Percentiles rank a stretch among this genome's conserved stretches.
Conservation (phyloP, 2,113 vertebrate species). For the Oncorhynchus masou region DNA sequence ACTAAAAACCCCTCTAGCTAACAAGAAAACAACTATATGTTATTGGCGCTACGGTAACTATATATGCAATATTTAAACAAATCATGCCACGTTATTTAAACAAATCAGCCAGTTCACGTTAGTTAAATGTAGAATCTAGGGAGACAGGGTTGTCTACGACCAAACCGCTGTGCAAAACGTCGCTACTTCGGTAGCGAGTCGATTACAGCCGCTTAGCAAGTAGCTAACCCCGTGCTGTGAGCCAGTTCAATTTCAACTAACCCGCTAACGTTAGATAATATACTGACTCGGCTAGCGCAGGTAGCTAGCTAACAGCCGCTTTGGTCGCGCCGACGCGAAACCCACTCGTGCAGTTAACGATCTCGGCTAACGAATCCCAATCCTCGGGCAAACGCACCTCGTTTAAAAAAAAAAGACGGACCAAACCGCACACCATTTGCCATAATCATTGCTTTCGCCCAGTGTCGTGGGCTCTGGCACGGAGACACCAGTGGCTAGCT, state of each 20-base stretch:
- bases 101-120: background rate
- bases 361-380: background rate
- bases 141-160: background rate
- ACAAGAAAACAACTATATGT: background rate
- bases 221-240: background rate
- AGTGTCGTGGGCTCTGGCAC: conserved; percentile 22
- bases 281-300: background rate
- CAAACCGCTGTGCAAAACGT: background rate
- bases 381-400: background rate
- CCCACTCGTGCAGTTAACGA: background rate
- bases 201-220: conserved; percentile 1
- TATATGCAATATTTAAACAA: background rate
- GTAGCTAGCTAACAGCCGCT: too few species aligned
- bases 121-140: too few species aligned
- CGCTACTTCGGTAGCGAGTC: conserved; percentile 36
- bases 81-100: background rate
- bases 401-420: background rate
- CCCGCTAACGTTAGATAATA: background rate
- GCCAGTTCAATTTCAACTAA: background rate
- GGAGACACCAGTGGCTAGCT: conserved; percentile 43
- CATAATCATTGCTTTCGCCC: conserved; percentile 39
- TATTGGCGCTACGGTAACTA: background rate
- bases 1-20: background rate
- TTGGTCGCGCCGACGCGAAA: background rate
- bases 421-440: conserved; percentile 30